A percentile compares a stretch with the other conserved stretches of the same genome.
Evolutionary conservation across 2,797 vertebrate genomes (phyloP).

Genomic region (Anguilla pacifica): DNA sequence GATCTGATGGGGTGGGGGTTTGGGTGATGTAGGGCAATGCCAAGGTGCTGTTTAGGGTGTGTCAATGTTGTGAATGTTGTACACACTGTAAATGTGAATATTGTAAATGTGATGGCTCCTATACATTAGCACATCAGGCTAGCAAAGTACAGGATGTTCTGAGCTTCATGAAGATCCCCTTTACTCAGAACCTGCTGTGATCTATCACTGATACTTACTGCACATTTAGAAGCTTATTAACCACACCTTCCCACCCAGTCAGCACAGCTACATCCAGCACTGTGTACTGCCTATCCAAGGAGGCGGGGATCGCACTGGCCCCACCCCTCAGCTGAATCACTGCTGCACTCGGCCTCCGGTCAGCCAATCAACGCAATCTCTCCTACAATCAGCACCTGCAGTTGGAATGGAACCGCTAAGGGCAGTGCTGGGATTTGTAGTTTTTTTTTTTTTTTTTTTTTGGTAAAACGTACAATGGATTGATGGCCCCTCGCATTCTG

Average conservation of each 20-base stretch:
- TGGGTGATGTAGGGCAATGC: background rate
- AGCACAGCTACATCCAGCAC: too few relatives aligned
- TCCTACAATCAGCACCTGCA: background rate
- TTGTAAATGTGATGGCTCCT: background rate
- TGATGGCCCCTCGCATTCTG: background rate
- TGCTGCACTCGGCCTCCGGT: background rate
- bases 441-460: background rate
- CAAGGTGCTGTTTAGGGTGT: background rate
- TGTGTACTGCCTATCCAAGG: background rate
- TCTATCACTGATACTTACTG: background rate
- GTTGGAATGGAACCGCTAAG: background rate
- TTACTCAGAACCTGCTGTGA: background rate
- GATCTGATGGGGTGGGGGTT: background rate
- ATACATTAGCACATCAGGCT: background rate
- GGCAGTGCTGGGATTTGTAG: conserved; percentile 1
- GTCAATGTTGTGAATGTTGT: too few relatives aligned
- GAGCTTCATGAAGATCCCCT: background rate
- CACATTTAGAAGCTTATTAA: background rate
- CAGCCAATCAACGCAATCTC: background rate
- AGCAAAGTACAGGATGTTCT: background rate
- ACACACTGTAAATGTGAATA: background rate
- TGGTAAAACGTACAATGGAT: background rate
- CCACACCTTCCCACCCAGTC: too few relatives aligned
- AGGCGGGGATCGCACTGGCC: background rate
- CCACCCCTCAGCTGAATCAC: background rate